phyloP scores from a whole-genome alignment of 1,140 invertebrate genomes.

The Brachionus asplanchnoidis region DNA sequence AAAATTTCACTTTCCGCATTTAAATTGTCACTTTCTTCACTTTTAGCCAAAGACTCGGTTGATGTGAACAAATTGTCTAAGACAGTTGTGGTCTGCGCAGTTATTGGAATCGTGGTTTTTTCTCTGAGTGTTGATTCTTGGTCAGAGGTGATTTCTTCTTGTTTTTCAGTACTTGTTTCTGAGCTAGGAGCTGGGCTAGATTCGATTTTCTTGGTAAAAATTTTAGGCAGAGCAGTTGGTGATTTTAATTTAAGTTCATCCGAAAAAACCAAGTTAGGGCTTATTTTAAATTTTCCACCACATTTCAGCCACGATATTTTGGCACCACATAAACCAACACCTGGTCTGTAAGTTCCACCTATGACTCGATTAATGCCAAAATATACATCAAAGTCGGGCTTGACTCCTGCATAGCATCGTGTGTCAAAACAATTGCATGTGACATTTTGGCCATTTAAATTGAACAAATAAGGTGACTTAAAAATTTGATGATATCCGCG shows the following conservation, averaged over 20 bases:
- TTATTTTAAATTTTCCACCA: not conserved
- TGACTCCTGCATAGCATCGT: constrained; percentile 6
- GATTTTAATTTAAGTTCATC: not conserved
- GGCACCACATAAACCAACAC: constrained; percentile 27
- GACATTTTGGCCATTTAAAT: constrained; percentile 37
- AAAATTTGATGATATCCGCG: constrained; percentile 15
- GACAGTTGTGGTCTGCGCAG: not conserved
- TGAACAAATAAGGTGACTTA: constrained; percentile 7
- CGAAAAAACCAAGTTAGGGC: not conserved
- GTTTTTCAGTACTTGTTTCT: not conserved
- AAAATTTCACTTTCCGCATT: not conserved
- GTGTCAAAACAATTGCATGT: constrained; percentile 42
- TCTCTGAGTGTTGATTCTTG: not conserved
- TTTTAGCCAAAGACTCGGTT: not conserved
- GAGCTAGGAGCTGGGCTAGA: not conserved
- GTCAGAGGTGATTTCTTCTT: not conserved
- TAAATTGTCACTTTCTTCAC: not conserved
- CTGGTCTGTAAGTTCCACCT: constrained; percentile 39
- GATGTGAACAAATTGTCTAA: not conserved
- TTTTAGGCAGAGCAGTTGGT: not conserved
- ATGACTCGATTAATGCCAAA: constrained; percentile 39
- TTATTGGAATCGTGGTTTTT: not conserved
- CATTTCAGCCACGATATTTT: constrained; percentile 22
- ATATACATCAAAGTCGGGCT: constrained; percentile 33
- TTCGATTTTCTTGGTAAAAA: not conserved